Evolutionary conservation across 1,140 invertebrate genomes (phyloP), one percentile per base, ranked within the genome.

Genomic region (Steinernema khuongi): DNA sequence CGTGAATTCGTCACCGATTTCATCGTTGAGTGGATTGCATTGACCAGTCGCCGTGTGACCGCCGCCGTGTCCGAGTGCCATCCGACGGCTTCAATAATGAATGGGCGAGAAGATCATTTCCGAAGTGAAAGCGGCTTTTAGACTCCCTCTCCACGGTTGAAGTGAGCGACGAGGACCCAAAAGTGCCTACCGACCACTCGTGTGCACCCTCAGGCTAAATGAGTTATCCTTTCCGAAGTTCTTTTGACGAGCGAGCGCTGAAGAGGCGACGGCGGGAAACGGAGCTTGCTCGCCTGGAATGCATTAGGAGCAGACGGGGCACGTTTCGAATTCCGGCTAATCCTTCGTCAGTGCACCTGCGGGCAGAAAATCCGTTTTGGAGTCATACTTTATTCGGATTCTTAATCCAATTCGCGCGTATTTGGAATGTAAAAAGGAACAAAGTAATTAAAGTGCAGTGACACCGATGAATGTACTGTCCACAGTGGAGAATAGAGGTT

Each of bases 1-100:
- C 22, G 50, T 60, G 50, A 60, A 60, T 60, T 60, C 26, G 50
- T 60, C 50, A 60, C 50, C 50, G 50, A 60, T 60, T 60, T 60
- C 22, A 60, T 26, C 7, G 50, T 60, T 60, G 50, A 60, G 50
- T 60, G 50, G 19, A 60, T 22, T 14, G 50, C 50, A 60, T 60
- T 22, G 50, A 60, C 26, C 50, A 60, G 50, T 26, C n/a, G n/a
- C n/a, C 26, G 50, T 60, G 50, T 26, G 50, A 60, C 50, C 50
- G 22, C 14, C 14, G 50, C 50, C 14, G 7, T n/a, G n/a, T 22
- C 50, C 11, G 4, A 7, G 26, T 60, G 50, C 50, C n/a, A n/a
- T n/a, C n/a, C 50, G 50, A 11, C 7, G 4, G 50, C 50, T 7
- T 60, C 50, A 60, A 60, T 60, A 60, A 60, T 60, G 50, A 22